phyloP scores from a whole-genome alignment of 2,797 vertebrate genomes.

The Lycodopsis pacificus region DNA sequence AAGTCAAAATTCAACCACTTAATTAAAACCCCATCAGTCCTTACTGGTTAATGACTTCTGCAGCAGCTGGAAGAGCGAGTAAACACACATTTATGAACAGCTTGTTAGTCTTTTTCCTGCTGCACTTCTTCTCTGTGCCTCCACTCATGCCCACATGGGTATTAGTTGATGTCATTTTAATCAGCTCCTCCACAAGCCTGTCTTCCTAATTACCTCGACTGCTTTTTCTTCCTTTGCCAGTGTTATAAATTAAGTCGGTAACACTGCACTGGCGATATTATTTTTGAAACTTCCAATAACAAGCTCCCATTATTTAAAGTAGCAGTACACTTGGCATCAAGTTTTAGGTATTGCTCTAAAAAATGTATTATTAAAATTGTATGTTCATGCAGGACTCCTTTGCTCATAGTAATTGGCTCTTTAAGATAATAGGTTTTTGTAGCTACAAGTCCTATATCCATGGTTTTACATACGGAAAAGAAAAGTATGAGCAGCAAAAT shows the following conservation, averaged over 20 bases:
- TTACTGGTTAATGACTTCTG: constrained; percentile 51
- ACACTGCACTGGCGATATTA: constrained; percentile 16
- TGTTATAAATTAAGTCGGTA: constrained; percentile 41
- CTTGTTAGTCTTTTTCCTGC: constrained; percentile 42
- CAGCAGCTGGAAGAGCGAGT: constrained; percentile 48
- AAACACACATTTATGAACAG: constrained; percentile 44
- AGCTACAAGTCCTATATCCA: neutral
- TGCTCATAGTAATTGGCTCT: neutral
- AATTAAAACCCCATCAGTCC: constrained; percentile 69
- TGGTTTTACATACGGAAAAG: neutral
- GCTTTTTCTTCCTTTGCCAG: constrained; percentile 8
- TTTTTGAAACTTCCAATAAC: constrained; percentile 26
- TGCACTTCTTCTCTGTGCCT: constrained; percentile 31
- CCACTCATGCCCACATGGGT: constrained; percentile 12
- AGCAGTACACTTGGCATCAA: neutral
- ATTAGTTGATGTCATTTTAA: constrained; percentile 58
- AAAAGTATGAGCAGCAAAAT: neutral
- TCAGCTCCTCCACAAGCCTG: constrained; percentile 49
- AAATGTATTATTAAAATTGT: neutral
- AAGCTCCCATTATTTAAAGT: neutral
- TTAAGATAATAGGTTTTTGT: neutral
- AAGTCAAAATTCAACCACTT: constrained; percentile 49
- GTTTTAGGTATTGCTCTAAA: neutral
- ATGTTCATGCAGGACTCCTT: neutral
- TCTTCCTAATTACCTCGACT: constrained; percentile 52